Conservation (phyloP, 2,113 vertebrate species). For the Formicarius rufipectus region DNA sequence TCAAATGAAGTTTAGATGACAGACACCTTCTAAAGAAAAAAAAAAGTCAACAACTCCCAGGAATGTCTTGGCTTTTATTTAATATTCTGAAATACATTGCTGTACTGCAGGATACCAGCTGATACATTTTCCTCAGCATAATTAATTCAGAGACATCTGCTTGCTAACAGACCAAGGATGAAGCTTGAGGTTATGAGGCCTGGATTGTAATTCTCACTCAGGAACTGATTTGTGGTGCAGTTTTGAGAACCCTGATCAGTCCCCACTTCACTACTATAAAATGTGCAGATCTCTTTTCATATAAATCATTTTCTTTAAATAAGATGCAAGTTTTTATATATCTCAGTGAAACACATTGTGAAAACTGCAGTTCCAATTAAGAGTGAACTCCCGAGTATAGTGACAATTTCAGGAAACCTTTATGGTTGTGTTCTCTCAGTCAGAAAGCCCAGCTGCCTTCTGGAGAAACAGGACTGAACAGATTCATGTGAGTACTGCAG, state of each 20-base stretch:
- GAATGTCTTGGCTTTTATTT: neutral
- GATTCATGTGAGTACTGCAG: conserved; percentile 6
- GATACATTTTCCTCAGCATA: neutral
- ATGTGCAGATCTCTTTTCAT: neutral
- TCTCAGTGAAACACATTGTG: neutral
- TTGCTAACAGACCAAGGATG: neutral
- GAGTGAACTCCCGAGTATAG: neutral
- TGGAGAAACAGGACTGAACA: conserved; percentile 35
- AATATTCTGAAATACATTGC: neutral
- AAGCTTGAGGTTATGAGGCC: neutral
- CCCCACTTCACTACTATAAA: neutral
- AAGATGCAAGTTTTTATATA: neutral
- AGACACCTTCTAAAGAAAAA: neutral
- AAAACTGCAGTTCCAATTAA: neutral
- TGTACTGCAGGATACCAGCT: neutral
- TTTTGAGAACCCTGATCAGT: neutral
- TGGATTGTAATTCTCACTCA: neutral
- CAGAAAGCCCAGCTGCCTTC: conserved; percentile 23
- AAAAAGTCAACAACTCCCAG: neutral
- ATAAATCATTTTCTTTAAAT: neutral
- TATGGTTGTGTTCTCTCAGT: neutral
- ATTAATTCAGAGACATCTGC: conserved; percentile 21
- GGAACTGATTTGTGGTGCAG: neutral
- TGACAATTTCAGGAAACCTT: neutral
- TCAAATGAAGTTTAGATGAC: neutral